Base-by-base conservation (phyloP, 2,113 vertebrate species). In the Mesoclemmys tuberculata region DNA sequence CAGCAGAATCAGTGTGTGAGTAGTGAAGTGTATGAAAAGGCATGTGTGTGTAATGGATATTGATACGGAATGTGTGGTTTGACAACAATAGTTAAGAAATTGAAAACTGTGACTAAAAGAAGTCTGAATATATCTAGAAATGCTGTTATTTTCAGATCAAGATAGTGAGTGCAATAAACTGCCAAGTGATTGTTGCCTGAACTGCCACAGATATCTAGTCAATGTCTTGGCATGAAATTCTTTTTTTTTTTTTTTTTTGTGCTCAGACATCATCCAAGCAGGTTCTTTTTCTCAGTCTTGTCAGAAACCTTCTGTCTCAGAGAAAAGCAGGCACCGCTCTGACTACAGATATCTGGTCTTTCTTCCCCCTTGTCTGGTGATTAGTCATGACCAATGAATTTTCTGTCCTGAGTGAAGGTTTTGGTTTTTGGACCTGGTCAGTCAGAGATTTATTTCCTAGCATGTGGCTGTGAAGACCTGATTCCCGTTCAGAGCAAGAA, bases 401-500 rank as follows among this genome's bases (percentile, higher is more conserved):
- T 49, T 46, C 54, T 78, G 82, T 80, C 12, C n/a, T 48, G 18
- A 78, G n/a, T 48, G 31, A 81, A 94, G 61, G 49, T 58, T 22
- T 22, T 81, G 85, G 90, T 90, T 46, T 52, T 75, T 21, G 10
- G 77, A 46, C 49, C 49, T 49, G 26, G 26, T 46, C 41, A 29
- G 41, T 27, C 12, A 46, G 24, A 58, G 54, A 19, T 35, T 64
- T 27, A 0, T 1, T 19, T 79, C 5, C 24, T 84, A 78, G 68
- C 54, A 52, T 0, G 0, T 41, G 31, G n/a, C 49, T 49, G 24
- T 44, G 48, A 16, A 0, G 1, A 78, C 14, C 41, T 22, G 3
- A 22, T n/a, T 86, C 26, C 41, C 75, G 80, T 80, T 68, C 41
- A 77, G 74, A 77, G 24, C 41, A 27, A 46, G 74, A 77, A 77